phyloP scores from a whole-genome alignment of 2,888 invertebrate genomes.

The Hydroisotoma schaefferi region DNA sequence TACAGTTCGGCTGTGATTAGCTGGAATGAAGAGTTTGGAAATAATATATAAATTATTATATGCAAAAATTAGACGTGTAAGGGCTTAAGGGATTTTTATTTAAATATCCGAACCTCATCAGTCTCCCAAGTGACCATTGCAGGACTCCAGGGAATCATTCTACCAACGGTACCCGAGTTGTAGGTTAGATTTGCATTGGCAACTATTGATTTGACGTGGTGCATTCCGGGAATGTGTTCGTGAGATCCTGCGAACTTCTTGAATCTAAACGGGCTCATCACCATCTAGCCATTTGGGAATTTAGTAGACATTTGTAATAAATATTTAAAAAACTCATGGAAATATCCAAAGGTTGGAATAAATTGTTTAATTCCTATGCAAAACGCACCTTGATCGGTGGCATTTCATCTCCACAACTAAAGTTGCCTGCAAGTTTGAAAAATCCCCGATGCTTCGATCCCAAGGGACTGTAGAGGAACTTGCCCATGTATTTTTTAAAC shows the following conservation, averaged over 20 bases:
- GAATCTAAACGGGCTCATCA: conserved; percentile 64
- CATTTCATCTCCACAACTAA: conserved; percentile 62
- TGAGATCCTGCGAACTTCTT: conserved; percentile 57
- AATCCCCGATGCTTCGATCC: conserved; percentile 63
- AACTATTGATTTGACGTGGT: conserved; percentile 57
- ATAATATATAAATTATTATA: conserved; percentile 5
- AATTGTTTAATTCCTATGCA: background rate
- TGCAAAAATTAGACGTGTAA: too few species aligned
- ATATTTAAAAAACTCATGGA: background rate
- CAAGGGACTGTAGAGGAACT: conserved; percentile 65
- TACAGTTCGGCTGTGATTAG: conserved; percentile 69
- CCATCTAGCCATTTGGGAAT: conserved; percentile 54
- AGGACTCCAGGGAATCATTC: conserved; percentile 68
- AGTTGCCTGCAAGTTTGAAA: conserved; percentile 61
- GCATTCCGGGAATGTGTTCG: conserved; percentile 69
- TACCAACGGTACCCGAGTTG: conserved; percentile 56
- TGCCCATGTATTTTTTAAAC: conserved; percentile 63
- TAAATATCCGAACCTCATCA: conserved; percentile 59
- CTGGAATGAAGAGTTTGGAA: conserved; percentile 50
- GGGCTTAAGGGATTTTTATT: too few species aligned
- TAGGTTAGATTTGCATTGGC: conserved; percentile 61
- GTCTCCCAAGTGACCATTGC: conserved; percentile 71
- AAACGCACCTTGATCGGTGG: conserved; percentile 59
- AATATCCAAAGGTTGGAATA: background rate
- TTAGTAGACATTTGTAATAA: background rate